phyloP scores from a whole-genome alignment of 2,113 vertebrate genomes.

The Mormyrus iriodes region DNA sequence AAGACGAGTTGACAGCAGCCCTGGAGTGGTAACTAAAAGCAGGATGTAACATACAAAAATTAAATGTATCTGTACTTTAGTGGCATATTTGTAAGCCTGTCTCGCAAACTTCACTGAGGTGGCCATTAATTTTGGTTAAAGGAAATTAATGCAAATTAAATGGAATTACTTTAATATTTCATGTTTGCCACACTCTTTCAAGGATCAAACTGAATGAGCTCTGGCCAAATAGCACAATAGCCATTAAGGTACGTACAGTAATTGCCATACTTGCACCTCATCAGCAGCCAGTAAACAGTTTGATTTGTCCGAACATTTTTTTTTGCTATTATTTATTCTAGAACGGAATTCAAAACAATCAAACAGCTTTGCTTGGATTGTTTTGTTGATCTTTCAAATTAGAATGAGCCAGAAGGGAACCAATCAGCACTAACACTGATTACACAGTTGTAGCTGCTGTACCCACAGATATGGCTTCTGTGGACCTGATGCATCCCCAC shows the following conservation, averaged over 20 bases:
- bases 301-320: neutral
- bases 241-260: neutral
- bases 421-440: neutral
- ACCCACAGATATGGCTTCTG: neutral
- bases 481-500: neutral
- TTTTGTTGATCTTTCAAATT: slow-evolving; percentile 1
- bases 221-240: neutral
- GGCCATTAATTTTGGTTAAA: neutral
- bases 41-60: neutral
- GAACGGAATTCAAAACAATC: neutral
- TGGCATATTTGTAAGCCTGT: neutral
- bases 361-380: slow-evolving; percentile 4
- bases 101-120: neutral
- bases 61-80: neutral
- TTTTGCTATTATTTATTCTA: neutral
- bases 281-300: neutral
- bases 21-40: neutral
- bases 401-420: neutral
- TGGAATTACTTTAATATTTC: neutral
- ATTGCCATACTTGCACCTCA: neutral
- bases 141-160: slow-evolving; percentile 13
- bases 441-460: neutral
- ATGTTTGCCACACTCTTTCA: neutral
- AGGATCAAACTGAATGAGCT: neutral
- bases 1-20: neutral